A percentile compares a stretch with the other conserved stretches of the same genome.
phyloP scores from a whole-genome alignment of 2,797 vertebrate species.

The Crypturellus tataupa region DNA sequence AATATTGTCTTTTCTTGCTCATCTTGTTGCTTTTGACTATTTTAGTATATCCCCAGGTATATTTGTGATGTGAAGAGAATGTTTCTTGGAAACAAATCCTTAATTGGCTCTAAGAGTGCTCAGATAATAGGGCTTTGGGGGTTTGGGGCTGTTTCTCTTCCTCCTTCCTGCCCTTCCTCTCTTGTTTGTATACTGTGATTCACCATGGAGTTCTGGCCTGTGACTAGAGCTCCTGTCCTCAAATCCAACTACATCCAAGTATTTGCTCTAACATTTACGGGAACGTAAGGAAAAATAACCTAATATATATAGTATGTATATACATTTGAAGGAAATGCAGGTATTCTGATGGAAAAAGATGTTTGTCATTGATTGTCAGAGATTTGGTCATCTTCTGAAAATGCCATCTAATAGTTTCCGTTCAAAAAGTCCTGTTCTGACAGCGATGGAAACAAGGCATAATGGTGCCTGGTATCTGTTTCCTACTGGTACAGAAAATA shows the following conservation, averaged over 20 bases:
- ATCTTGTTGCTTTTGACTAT: not conserved
- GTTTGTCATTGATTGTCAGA: not conserved
- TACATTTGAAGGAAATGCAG: too few species aligned
- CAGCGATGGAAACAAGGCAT: not conserved
- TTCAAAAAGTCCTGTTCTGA: not conserved
- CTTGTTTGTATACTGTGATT: not conserved
- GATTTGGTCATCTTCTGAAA: not conserved
- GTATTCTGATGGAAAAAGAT: not conserved
- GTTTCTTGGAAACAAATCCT: not conserved
- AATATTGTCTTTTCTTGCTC: not conserved
- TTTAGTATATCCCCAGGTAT: slow-evolving; percentile 14
- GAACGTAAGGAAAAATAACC: not conserved
- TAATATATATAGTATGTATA: too few species aligned
- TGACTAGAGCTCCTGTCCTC: not conserved
- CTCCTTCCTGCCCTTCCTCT: not conserved
- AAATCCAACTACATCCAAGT: not conserved
- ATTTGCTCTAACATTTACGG: not conserved
- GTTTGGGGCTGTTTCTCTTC: slow-evolving; percentile 18
- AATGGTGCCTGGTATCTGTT: not conserved
- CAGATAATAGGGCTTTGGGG: slow-evolving; percentile 21
- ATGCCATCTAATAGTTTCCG: not conserved
- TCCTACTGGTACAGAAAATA: not conserved
- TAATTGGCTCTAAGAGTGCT: slow-evolving; percentile 23
- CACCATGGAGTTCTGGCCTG: not conserved
- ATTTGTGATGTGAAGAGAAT: not conserved